Evolutionary conservation across 2,113 vertebrate species (phyloP).

Genomic region (Pimephales promelas): DNA sequence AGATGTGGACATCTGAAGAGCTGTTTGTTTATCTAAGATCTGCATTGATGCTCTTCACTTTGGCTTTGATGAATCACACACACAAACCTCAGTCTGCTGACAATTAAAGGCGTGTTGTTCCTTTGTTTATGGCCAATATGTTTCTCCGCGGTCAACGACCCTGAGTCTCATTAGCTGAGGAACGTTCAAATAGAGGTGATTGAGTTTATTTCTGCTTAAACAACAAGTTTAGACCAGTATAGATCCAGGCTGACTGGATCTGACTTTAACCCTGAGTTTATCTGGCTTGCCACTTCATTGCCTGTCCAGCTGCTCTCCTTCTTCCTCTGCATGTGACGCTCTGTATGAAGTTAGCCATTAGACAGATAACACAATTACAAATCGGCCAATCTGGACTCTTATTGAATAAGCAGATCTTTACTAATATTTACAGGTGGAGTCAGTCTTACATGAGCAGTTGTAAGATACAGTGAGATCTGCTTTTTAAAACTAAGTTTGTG

Average conservation of each 20-base stretch:
- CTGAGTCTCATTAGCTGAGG: background rate
- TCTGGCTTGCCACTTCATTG: background rate
- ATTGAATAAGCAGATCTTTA: slow-evolving; percentile 51
- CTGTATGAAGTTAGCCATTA: slow-evolving; percentile 35
- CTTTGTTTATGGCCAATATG: background rate
- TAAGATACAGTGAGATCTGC: slow-evolving; percentile 37
- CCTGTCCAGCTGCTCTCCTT: background rate
- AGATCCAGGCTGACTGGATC: background rate
- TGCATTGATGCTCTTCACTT: slow-evolving; percentile 16
- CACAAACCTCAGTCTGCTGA: background rate
- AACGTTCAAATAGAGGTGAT: background rate
- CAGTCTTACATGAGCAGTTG: slow-evolving; percentile 33
- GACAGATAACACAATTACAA: slow-evolving; percentile 50
- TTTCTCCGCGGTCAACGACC: background rate
- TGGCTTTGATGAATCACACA: slow-evolving; percentile 14
- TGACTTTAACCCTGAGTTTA: slow-evolving; percentile 1
- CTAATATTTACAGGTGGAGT: slow-evolving; percentile 40
- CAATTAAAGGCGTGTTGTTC: background rate
- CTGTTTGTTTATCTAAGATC: slow-evolving; percentile 28
- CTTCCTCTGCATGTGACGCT: slow-evolving; percentile 27
- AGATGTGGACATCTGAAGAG: slow-evolving; percentile 38
- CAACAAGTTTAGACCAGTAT: background rate
- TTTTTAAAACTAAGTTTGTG: slow-evolving; percentile 6
- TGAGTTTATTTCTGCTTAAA: background rate
- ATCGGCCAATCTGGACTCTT: slow-evolving; percentile 51